A percentile compares a stretch with the other conserved stretches of the same genome.
Evolutionary conservation across 2,797 vertebrate genomes (phyloP).

Genomic region (Diceros bicornis): DNA sequence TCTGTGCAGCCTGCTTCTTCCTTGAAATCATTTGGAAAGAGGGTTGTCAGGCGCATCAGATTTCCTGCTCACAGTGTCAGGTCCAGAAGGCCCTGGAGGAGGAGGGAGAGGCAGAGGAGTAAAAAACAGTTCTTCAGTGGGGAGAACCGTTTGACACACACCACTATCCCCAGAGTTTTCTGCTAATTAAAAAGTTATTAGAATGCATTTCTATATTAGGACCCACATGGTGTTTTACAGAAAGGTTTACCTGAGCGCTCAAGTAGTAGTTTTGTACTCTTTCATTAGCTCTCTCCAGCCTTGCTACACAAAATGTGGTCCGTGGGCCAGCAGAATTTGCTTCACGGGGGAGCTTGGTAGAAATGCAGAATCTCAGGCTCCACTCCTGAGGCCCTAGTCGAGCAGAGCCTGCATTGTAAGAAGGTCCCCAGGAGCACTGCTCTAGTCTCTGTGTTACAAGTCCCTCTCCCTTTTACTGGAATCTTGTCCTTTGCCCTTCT

Average conservation of each 20-base stretch:
- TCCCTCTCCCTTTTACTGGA: neutral
- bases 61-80: slow-evolving; percentile 32
- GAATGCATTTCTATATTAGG: neutral
- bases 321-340: neutral
- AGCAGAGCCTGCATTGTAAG: neutral
- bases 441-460: too few species aligned
- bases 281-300: neutral
- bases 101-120: neutral
- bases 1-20: slow-evolving; percentile 61
- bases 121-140: neutral
- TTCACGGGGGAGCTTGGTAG: neutral
- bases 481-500: neutral
- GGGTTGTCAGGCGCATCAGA: neutral
- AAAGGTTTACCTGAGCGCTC: neutral
- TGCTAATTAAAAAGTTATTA: slow-evolving; percentile 39
- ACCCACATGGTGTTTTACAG: neutral
- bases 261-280: neutral
- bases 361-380: neutral
- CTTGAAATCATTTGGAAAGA: slow-evolving; percentile 72
- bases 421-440: neutral
- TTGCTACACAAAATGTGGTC: neutral
- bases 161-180: neutral
- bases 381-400: neutral
- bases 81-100: neutral
- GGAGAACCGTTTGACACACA: neutral